Conservation (phyloP, 2,888 invertebrate species). For the Trissoscelio sp. region DNA sequence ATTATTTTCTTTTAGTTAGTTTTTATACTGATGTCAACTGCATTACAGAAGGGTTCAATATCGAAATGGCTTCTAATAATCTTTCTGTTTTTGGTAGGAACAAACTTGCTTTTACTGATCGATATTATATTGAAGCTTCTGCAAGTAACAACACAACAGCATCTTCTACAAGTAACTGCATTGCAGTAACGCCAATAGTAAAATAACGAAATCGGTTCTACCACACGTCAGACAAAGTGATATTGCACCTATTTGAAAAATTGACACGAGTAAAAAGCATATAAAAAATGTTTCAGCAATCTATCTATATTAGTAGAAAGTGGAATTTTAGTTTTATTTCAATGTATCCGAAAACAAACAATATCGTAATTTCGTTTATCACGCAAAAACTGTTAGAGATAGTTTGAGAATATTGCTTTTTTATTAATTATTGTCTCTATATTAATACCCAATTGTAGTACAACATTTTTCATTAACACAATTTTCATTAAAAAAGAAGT, state of each 20-base stretch:
- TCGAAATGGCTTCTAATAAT: slow-evolving; percentile 25
- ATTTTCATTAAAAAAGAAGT: too few species aligned
- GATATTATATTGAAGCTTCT: slow-evolving; percentile 39
- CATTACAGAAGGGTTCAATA: slow-evolving; percentile 1
- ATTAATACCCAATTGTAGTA: too few species aligned
- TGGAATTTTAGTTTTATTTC: too few species aligned
- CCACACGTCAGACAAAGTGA: slow-evolving; percentile 44
- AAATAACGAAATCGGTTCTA: slow-evolving; percentile 45
- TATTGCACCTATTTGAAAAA: slow-evolving; percentile 19
- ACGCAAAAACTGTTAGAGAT: too few species aligned
- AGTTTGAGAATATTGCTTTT: too few species aligned
- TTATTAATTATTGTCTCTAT: too few species aligned
- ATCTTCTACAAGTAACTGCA: slow-evolving; percentile 43
- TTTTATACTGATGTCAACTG: neutral
- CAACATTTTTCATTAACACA: too few species aligned
- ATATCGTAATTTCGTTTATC: too few species aligned
- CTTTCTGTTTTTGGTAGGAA: slow-evolving; percentile 26
- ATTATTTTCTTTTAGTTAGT: too few species aligned
- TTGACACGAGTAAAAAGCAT: slow-evolving; percentile 11
- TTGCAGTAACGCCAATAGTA: slow-evolving; percentile 33
- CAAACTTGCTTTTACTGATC: slow-evolving; percentile 38
- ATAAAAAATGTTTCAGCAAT: too few species aligned
- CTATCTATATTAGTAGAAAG: too few species aligned
- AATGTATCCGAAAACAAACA: neutral
- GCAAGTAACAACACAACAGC: slow-evolving; percentile 56